Percentiles rank a stretch among this genome's conserved stretches.
Conservation (phyloP, 2,113 vertebrate species). For the Dromas ardeola region DNA sequence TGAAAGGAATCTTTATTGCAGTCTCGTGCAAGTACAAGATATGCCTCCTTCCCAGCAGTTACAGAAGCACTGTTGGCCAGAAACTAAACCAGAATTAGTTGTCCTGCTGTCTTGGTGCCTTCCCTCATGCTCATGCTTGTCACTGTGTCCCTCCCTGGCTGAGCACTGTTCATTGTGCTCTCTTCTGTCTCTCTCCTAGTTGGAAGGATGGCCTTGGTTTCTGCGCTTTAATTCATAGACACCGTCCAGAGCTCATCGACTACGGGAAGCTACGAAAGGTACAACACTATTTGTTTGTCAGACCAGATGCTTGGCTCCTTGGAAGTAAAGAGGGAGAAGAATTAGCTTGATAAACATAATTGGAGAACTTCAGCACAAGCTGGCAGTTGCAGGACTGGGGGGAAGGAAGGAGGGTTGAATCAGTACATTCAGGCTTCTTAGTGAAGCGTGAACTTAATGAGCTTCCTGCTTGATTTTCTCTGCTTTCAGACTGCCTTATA, state of each 20-base stretch:
- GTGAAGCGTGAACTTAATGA: slow-evolving; percentile 47
- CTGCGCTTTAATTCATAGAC: slow-evolving; percentile 97
- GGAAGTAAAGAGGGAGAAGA: background rate
- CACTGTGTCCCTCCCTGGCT: background rate
- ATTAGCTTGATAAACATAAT: slow-evolving; percentile 38
- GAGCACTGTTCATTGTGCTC: background rate
- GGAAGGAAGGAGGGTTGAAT: slow-evolving; percentile 21
- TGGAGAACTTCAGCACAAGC: slow-evolving; percentile 13
- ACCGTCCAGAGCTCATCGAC: slow-evolving; percentile 98
- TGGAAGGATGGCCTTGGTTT: slow-evolving; percentile 99
- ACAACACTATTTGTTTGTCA: background rate
- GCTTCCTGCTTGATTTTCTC: slow-evolving; percentile 9
- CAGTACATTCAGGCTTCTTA: slow-evolving; percentile 50
- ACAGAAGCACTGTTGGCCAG: background rate
- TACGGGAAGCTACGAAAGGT: slow-evolving; percentile 97
- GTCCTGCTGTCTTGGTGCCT: background rate
- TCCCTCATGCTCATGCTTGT: background rate
- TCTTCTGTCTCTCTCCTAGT: slow-evolving; percentile 65
- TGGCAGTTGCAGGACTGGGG: background rate
- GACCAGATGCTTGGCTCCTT: background rate
- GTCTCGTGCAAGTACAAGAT: background rate
- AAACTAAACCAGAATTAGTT: background rate
- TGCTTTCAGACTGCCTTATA: background rate
- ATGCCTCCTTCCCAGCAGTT: background rate
- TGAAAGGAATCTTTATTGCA: background rate